These are phyloP conservation scores for Galagoides demidoff DNA, from an alignment of 2,797 vertebrate genomes.

Conservation along the genomic window DNA sequence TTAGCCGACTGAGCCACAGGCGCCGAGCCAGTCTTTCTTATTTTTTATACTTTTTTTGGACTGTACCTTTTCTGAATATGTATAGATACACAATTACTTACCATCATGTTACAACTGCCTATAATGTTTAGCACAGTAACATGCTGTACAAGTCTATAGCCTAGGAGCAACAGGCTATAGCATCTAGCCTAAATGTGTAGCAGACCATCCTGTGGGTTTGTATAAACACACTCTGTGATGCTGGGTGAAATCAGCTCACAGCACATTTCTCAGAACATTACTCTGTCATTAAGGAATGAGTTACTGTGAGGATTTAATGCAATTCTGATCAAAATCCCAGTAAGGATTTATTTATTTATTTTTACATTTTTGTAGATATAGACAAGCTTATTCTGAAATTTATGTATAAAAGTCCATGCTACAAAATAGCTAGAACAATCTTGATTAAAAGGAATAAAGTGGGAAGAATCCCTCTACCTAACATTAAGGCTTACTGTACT, in stretches of 20 bases:
- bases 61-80: background rate
- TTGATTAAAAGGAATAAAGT: background rate
- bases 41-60: background rate
- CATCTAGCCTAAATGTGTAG: background rate
- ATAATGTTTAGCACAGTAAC: background rate
- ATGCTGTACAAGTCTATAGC: background rate
- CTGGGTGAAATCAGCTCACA: background rate
- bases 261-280: background rate
- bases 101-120: background rate
- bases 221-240: background rate
- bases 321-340: background rate
- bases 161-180: background rate
- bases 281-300: background rate
- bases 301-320: background rate
- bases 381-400: background rate
- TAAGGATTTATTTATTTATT: background rate
- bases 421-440: background rate
- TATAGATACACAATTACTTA: background rate
- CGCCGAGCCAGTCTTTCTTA: background rate
- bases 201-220: background rate
- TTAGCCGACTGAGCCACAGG: too few species aligned
- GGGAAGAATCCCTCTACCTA: background rate
- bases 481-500: background rate
- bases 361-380: background rate
- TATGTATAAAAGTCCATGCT: background rate